A percentile compares a stretch with the other conserved stretches of the same genome.
These are phyloP conservation scores for Anastrepha ludens DNA, from an alignment of 1,140 invertebrate species.

Conservation along the genomic window DNA sequence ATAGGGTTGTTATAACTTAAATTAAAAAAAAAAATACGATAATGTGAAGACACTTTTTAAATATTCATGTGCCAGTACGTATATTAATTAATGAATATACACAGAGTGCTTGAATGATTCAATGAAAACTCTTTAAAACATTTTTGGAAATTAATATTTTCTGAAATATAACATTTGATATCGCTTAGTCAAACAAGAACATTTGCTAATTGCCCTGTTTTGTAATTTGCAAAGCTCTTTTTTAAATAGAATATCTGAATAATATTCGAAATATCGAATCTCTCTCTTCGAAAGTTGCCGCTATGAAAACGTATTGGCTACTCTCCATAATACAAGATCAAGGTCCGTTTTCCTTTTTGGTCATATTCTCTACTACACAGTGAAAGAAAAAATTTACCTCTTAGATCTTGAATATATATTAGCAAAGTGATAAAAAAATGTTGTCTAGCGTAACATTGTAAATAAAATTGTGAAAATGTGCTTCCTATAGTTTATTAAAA, in stretches of 20 bases:
- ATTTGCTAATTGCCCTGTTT: not conserved
- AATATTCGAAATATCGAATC: not conserved
- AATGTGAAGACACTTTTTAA: no score
- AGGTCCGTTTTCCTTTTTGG: conserved; percentile 15
- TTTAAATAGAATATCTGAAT: conserved; percentile 17
- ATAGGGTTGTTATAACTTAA: not conserved
- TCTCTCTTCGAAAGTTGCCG: conserved; percentile 1
- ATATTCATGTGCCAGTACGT: no score
- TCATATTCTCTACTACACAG: not conserved
- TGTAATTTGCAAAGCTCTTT: not conserved
- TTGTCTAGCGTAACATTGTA: no score
- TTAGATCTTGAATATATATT: not conserved
- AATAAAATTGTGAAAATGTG: not conserved
- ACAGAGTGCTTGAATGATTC: no score
- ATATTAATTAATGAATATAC: no score
- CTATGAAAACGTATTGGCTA: not conserved
- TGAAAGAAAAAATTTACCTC: not conserved
- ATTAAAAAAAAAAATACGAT: no score
- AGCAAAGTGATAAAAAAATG: not conserved
- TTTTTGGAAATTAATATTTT: no score
- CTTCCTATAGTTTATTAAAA: not conserved
- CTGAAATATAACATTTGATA: no score
- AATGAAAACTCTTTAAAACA: no score
- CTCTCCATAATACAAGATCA: conserved; percentile 32
- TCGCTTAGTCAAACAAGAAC: not conserved